Percentiles rank a stretch among this genome's conserved stretches.
Evolutionary conservation across 2,888 invertebrate genomes (phyloP).

Genomic region (Athrips mouffetella): DNA sequence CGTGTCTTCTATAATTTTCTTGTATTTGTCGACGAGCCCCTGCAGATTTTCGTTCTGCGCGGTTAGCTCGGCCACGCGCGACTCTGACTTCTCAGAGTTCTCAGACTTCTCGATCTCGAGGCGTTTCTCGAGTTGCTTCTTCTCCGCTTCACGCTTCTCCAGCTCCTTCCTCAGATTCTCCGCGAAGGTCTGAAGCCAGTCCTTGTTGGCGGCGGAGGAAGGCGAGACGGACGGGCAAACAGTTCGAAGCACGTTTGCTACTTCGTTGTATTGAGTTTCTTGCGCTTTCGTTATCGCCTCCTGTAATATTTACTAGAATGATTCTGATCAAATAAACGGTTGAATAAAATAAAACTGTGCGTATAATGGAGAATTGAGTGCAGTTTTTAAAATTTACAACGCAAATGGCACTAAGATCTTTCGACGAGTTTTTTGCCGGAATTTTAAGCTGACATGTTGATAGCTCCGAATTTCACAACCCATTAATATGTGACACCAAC

Average conservation of each 20-base stretch:
- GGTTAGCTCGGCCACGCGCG: constrained; percentile 67
- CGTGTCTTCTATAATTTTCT: constrained; percentile 86
- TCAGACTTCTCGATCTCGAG: constrained; percentile 11
- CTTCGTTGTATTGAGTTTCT: constrained; percentile 80
- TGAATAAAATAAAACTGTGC: too few species aligned
- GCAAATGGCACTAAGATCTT: too few species aligned
- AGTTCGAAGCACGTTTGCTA: constrained; percentile 53
- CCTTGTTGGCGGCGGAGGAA: constrained; percentile 31
- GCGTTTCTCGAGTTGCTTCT: constrained; percentile 35
- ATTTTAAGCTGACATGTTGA: too few species aligned
- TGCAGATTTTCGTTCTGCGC: constrained; percentile 82
- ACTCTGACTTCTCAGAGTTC: constrained; percentile 27
- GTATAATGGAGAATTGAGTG: too few species aligned
- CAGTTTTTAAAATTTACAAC: too few species aligned
- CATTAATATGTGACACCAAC: too few species aligned
- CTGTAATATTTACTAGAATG: too few species aligned
- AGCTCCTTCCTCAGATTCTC: constrained; percentile 49
- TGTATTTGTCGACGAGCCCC: constrained; percentile 82
- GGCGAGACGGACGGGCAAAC: constrained; percentile 53
- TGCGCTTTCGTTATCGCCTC: constrained; percentile 71
- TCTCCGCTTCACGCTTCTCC: constrained; percentile 24
- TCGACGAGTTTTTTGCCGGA: too few species aligned
- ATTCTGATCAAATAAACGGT: too few species aligned
- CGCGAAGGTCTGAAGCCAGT: constrained; percentile 57
- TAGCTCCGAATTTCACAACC: too few species aligned